A percentile compares a stretch with the other conserved stretches of the same genome.
Conservation (phyloP, 2,888 invertebrate genomes). For the Autographa gamma region DNA sequence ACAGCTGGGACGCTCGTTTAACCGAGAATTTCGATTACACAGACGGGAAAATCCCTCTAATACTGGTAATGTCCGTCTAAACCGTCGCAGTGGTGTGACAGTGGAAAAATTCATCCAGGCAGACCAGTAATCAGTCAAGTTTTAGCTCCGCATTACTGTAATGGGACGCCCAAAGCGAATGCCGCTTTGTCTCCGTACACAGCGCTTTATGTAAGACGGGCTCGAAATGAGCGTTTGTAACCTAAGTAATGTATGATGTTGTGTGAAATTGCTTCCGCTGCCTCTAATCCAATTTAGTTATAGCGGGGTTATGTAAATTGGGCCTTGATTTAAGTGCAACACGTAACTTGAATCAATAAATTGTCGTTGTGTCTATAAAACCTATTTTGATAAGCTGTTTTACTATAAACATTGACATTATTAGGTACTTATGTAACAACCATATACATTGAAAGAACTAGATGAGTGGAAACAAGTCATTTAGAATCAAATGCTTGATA, state of each 20-base stretch:
- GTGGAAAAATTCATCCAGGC: constrained; percentile 79
- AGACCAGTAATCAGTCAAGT: constrained; percentile 83
- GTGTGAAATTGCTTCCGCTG: constrained; percentile 50
- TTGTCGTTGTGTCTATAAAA: not conserved
- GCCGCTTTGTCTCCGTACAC: constrained; percentile 73
- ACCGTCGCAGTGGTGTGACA: constrained; percentile 66
- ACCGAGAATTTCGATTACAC: constrained; percentile 76
- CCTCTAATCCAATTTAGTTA: constrained; percentile 54
- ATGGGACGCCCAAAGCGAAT: constrained; percentile 73
- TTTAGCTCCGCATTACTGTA: constrained; percentile 83
- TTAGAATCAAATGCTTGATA: no score
- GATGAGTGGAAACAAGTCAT: no score
- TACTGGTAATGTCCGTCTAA: constrained; percentile 75
- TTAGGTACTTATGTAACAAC: not conserved
- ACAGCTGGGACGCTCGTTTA: constrained; percentile 55
- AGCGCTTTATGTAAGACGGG: constrained; percentile 64
- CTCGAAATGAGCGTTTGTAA: constrained; percentile 52
- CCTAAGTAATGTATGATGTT: constrained; percentile 46
- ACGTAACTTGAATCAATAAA: constrained; percentile 30
- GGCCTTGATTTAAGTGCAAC: constrained; percentile 41
- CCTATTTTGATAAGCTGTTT: not conserved
- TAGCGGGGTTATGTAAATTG: constrained; percentile 45
- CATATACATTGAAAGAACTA: no score
- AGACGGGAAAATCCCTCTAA: constrained; percentile 74
- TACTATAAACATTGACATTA: not conserved